Conservation (phyloP, 2,888 invertebrate species). For the Miltochrista miniata region DNA sequence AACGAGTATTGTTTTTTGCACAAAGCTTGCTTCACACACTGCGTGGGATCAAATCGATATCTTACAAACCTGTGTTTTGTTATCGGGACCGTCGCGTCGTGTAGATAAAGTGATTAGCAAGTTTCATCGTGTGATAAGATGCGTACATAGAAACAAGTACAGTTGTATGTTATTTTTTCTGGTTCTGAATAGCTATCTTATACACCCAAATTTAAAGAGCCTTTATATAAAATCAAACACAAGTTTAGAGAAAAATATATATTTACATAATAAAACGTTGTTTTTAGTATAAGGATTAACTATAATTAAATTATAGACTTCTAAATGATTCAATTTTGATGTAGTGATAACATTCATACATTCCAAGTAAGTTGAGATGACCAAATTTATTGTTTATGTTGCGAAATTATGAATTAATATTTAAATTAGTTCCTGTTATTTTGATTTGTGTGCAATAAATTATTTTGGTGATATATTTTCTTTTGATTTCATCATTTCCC, state of each 20-base stretch:
- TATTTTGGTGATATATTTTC: conserved; percentile 54
- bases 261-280: background rate
- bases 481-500: conserved; percentile 42
- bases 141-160: too few relatives aligned
- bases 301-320: too few relatives aligned
- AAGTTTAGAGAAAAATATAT: background rate
- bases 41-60: conserved; percentile 24
- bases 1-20: conserved; percentile 15
- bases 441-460: conserved; percentile 42
- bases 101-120: conserved; percentile 34
- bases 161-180: too few relatives aligned
- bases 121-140: conserved; percentile 22
- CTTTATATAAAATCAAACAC: too few relatives aligned
- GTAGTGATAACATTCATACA: conserved; percentile 22
- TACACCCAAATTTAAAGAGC: too few relatives aligned
- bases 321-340: background rate
- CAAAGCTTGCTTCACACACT: conserved; percentile 29
- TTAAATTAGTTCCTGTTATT: conserved; percentile 33
- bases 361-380: conserved; percentile 35
- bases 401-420: conserved; percentile 31
- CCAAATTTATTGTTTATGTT: conserved; percentile 24
- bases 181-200: too few relatives aligned
- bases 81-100: conserved; percentile 34
- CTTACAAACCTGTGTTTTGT: conserved; percentile 21
- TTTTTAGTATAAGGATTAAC: background rate